Evolutionary conservation across 2,888 invertebrate species (phyloP).

Genomic region (Liodrosophila aerea): DNA sequence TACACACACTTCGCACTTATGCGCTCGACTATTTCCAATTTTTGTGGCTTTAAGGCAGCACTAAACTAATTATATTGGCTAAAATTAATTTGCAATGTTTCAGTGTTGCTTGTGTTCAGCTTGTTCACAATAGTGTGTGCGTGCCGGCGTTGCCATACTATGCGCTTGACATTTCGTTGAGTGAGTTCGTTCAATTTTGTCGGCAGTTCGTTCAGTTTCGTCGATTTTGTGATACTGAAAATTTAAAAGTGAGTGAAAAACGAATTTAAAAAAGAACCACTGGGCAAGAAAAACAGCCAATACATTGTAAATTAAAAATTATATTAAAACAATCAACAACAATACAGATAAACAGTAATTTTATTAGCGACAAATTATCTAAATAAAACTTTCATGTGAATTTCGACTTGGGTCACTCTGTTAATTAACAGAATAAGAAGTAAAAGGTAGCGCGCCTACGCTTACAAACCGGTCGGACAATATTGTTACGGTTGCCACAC

Average conservation of each 20-base stretch:
- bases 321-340: too few species aligned
- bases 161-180: constrained; percentile 9
- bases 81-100: constrained; percentile 51
- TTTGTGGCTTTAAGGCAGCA: constrained; percentile 18
- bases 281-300: too few species aligned
- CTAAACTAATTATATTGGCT: constrained; percentile 35
- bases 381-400: too few species aligned
- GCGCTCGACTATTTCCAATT: constrained; percentile 19
- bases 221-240: background rate
- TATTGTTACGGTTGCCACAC: too few species aligned
- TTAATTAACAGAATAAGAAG: too few species aligned
- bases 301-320: too few species aligned
- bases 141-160: constrained; percentile 24
- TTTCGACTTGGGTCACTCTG: too few species aligned
- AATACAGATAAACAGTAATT: too few species aligned
- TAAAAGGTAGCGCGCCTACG: too few species aligned
- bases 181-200: constrained; percentile 10
- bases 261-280: too few species aligned
- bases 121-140: constrained; percentile 36
- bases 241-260: background rate
- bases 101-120: constrained; percentile 34
- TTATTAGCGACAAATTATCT: too few species aligned
- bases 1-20: constrained; percentile 38
- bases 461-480: too few species aligned
- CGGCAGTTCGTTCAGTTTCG: constrained; percentile 2